These are phyloP conservation scores for Byasa hedistus DNA, from an alignment of 2,888 invertebrate species.

Conservation along the genomic window DNA sequence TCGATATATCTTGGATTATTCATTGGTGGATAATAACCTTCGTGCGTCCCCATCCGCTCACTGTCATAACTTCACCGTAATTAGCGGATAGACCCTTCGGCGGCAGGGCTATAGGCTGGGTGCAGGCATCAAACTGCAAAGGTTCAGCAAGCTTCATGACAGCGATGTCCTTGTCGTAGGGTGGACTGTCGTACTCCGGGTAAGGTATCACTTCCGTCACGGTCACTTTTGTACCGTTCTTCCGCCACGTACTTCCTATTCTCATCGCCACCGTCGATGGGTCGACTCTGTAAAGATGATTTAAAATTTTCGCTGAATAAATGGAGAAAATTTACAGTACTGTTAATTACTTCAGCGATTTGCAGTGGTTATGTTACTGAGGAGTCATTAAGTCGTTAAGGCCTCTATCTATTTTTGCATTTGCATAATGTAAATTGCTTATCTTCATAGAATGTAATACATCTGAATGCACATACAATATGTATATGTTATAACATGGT, in stretches of 20 bases:
- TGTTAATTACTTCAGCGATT: no score
- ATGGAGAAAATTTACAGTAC: no score
- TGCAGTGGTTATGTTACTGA: no score
- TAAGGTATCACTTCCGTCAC: slow-evolving; percentile 64
- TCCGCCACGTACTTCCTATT: slow-evolving; percentile 67
- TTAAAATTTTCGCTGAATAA: no score
- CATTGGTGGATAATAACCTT: slow-evolving; percentile 42
- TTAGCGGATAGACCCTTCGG: slow-evolving; percentile 41
- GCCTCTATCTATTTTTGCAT: no score
- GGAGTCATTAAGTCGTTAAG: no score
- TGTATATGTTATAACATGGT: no score
- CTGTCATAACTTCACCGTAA: slow-evolving; percentile 48
- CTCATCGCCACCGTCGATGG: slow-evolving; percentile 63
- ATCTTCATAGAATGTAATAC: no score
- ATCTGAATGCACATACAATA: no score
- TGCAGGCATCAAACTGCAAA: slow-evolving; percentile 53
- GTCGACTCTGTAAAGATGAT: slow-evolving; percentile 52
- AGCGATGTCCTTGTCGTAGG: slow-evolving; percentile 68
- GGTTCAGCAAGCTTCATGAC: slow-evolving; percentile 64
- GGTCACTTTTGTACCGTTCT: slow-evolving; percentile 66
- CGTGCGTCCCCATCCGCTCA: slow-evolving; percentile 70
- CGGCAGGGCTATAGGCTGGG: slow-evolving; percentile 56
- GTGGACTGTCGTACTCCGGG: slow-evolving; percentile 59
- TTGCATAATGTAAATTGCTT: no score
- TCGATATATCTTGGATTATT: no score